Percentiles rank a stretch among this genome's conserved stretches.
These are phyloP conservation scores for Abscondita cerata DNA, from an alignment of 2,888 invertebrate species.

Conservation along the genomic window DNA sequence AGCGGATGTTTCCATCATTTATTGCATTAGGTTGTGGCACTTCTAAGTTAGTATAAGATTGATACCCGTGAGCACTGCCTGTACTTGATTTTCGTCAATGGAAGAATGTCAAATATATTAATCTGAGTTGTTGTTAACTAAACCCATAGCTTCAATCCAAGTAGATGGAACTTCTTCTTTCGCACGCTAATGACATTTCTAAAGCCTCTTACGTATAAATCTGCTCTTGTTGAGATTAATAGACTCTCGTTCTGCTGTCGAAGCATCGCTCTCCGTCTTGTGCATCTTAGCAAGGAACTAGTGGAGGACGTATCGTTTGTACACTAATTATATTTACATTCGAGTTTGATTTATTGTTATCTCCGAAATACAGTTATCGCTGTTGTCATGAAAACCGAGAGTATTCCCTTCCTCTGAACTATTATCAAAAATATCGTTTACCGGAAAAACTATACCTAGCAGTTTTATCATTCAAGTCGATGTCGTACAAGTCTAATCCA, in stretches of 20 bases:
- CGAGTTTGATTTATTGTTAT: conserved; percentile 23
- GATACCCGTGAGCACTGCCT: conserved; percentile 71
- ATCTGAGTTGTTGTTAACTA: conserved; percentile 71
- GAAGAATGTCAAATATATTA: conserved; percentile 64
- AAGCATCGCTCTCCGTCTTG: no score
- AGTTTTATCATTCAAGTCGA: conserved; percentile 40
- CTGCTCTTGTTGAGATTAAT: conserved; percentile 49
- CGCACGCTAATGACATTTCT: conserved; percentile 76
- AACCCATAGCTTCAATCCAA: conserved; percentile 76
- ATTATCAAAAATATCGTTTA: conserved; percentile 40
- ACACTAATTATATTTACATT: conserved; percentile 48
- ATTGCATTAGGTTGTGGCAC: conserved; percentile 39
- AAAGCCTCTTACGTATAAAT: conserved; percentile 66
- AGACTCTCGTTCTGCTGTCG: conserved; percentile 31
- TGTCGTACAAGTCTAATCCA: conserved; percentile 53
- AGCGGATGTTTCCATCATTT: no score
- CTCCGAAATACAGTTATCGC: conserved; percentile 15
- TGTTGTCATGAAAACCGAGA: conserved; percentile 13
- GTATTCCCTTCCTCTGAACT: not conserved
- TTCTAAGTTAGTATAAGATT: conserved; percentile 62
- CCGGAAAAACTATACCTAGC: conserved; percentile 43
- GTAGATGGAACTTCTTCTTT: conserved; percentile 77
- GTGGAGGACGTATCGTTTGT: conserved; percentile 38
- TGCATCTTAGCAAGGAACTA: not conserved
- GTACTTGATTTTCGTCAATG: conserved; percentile 63